Evolutionary conservation across 2,113 vertebrate genomes (phyloP).

Genomic region (Arizona elegans): DNA sequence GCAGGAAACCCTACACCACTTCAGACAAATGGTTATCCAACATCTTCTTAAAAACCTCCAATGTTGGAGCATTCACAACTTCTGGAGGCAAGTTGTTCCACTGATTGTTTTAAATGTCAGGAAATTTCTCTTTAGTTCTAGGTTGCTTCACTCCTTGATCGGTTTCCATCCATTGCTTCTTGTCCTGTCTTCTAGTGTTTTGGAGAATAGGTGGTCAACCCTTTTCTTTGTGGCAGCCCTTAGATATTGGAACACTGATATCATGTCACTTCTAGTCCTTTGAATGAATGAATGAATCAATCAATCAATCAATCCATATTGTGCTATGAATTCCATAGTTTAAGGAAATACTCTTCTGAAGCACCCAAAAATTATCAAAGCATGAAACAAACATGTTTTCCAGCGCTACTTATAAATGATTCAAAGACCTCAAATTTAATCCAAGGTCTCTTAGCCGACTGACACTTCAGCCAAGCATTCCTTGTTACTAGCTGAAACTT

Average conservation of each 20-base stretch:
- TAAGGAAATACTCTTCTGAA: neutral
- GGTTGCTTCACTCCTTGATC: no score
- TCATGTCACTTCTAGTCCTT: neutral
- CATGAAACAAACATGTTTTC: neutral
- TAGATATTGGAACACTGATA: neutral
- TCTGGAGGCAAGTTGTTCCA: no score
- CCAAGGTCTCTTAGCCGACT: neutral
- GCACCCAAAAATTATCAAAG: neutral
- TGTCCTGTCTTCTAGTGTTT: no score
- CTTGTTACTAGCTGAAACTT: neutral
- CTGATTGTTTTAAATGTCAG: no score
- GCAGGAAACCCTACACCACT: no score
- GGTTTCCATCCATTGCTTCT: no score
- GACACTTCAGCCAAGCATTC: neutral
- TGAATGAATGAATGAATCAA: neutral
- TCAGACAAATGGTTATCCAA: no score
- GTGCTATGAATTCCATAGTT: neutral
- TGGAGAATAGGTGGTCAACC: no score
- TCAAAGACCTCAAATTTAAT: neutral
- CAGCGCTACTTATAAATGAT: neutral
- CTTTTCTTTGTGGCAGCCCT: no score
- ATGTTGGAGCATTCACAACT: no score
- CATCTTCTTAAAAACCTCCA: no score
- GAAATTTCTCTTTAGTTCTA: no score
- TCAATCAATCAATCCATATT: neutral